Evolutionary conservation across 2,888 invertebrate genomes (phyloP).

Genomic region (Hedychridium roseum): DNA sequence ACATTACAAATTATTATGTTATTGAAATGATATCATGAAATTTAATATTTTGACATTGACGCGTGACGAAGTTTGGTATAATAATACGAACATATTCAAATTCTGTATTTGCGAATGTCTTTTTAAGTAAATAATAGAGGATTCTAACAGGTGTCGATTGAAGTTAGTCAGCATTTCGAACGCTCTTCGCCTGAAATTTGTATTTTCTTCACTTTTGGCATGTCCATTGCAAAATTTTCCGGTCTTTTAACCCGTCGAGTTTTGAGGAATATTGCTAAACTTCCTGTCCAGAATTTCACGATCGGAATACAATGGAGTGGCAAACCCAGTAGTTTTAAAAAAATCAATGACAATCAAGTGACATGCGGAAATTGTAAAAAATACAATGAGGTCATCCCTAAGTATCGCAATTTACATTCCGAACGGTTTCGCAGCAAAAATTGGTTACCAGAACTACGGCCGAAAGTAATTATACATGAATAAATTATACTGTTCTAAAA

Average conservation of each 20-base stretch:
- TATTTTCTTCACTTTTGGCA: slow-evolving; percentile 20
- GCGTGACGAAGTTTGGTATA: too few relatives aligned
- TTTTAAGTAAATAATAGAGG: too few relatives aligned
- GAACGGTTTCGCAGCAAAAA: slow-evolving; percentile 14
- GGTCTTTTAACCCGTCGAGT: slow-evolving; percentile 14
- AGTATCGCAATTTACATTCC: slow-evolving; percentile 23
- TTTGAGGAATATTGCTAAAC: slow-evolving; percentile 1
- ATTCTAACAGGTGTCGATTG: too few relatives aligned
- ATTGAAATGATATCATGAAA: too few relatives aligned
- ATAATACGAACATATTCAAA: too few relatives aligned
- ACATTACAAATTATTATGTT: too few relatives aligned
- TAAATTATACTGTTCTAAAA: too few relatives aligned
- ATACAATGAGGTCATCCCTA: slow-evolving; percentile 16
- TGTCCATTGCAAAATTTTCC: slow-evolving; percentile 31
- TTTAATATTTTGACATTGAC: too few relatives aligned
- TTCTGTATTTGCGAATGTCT: too few relatives aligned
- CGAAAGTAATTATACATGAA: slow-evolving; percentile 25
- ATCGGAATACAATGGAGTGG: neutral
- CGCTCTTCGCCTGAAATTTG: too few relatives aligned
- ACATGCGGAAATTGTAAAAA: slow-evolving; percentile 16
- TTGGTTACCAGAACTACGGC: slow-evolving; percentile 5
- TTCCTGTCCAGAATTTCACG: too few relatives aligned
- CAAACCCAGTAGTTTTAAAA: neutral
- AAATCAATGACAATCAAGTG: slow-evolving; percentile 1
- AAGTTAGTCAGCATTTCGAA: too few relatives aligned